A percentile compares a stretch with the other conserved stretches of the same genome.
Conservation (phyloP, 2,113 vertebrate species). For the Aptenodytes forsteri region DNA sequence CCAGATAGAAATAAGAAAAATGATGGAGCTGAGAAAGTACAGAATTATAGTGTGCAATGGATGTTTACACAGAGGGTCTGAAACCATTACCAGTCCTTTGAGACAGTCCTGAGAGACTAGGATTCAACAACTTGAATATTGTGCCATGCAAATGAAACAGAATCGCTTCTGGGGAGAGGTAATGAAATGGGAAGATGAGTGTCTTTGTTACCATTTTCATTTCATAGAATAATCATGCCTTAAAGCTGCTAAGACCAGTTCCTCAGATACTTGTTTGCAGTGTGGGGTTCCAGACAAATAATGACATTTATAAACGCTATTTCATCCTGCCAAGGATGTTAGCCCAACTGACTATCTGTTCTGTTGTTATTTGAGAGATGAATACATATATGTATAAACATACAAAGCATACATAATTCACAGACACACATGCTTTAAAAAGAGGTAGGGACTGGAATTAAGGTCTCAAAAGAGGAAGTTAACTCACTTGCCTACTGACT, state of each 20-base stretch:
- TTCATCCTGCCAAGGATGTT: background rate
- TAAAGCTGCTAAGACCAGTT: background rate
- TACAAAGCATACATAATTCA: background rate
- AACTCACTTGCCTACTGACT: slow-evolving; percentile 39
- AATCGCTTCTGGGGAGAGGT: slow-evolving; percentile 17
- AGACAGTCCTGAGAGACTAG: background rate
- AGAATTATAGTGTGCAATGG: background rate
- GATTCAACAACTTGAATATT: background rate
- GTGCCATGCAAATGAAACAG: slow-evolving; percentile 12
- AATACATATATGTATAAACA: background rate
- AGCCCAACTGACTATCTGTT: background rate
- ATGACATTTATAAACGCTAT: background rate
- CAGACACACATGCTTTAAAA: background rate
- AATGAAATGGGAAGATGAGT: slow-evolving; percentile 36
- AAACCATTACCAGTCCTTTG: background rate
- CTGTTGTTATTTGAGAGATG: background rate
- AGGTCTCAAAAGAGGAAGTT: background rate
- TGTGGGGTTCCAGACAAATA: background rate
- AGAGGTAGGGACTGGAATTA: background rate
- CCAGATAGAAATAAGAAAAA: background rate
- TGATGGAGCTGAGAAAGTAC: background rate
- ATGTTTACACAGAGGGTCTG: background rate
- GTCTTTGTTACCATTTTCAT: slow-evolving; percentile 21
- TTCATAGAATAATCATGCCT: slow-evolving; percentile 27
- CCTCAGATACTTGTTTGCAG: background rate